A percentile compares a stretch with the other conserved stretches of the same genome.
Conservation (phyloP, 1,140 invertebrate genomes). For the Drosophila ogumai region DNA sequence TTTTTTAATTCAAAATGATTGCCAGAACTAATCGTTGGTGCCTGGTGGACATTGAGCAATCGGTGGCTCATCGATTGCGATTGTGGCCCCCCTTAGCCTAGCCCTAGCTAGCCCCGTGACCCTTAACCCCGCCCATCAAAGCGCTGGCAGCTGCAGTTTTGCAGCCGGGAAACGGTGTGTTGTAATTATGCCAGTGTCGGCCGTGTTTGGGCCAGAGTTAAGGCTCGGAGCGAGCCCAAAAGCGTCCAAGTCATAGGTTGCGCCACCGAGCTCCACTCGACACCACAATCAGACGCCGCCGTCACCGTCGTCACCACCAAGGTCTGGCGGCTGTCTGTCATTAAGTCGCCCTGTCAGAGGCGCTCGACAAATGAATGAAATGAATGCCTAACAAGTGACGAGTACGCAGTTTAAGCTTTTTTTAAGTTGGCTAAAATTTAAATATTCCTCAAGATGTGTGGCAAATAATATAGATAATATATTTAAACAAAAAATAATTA, state of each 20-base stretch:
- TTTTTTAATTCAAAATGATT: background rate
- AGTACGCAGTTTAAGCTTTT: background rate
- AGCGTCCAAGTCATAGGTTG: slow-evolving; percentile 34
- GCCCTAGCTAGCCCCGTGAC: background rate
- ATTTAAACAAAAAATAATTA: too few species aligned
- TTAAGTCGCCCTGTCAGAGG: slow-evolving; percentile 28
- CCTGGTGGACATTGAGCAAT: slow-evolving; percentile 14
- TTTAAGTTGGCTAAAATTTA: too few species aligned
- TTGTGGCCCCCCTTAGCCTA: background rate
- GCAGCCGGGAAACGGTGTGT: slow-evolving; percentile 14
- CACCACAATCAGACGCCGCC: background rate
- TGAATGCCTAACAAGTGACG: slow-evolving; percentile 40
- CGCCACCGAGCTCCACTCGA: slow-evolving; percentile 30
- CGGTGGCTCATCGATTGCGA: slow-evolving; percentile 15
- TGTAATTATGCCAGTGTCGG: slow-evolving; percentile 41
- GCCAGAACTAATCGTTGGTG: slow-evolving; percentile 11
- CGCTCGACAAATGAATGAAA: slow-evolving; percentile 44
- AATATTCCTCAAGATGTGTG: too few species aligned
- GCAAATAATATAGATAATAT: too few species aligned
- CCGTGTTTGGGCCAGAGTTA: slow-evolving; percentile 5
- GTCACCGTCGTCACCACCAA: slow-evolving; percentile 2
- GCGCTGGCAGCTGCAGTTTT: slow-evolving; percentile 31
- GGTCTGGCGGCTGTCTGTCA: slow-evolving; percentile 51
- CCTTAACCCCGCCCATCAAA: slow-evolving; percentile 25
- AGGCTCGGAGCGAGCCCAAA: slow-evolving; percentile 17